Evolutionary conservation across 2,888 invertebrate species (phyloP), one percentile per base, ranked within the genome.

Genomic region (Deilephila porcellus): DNA sequence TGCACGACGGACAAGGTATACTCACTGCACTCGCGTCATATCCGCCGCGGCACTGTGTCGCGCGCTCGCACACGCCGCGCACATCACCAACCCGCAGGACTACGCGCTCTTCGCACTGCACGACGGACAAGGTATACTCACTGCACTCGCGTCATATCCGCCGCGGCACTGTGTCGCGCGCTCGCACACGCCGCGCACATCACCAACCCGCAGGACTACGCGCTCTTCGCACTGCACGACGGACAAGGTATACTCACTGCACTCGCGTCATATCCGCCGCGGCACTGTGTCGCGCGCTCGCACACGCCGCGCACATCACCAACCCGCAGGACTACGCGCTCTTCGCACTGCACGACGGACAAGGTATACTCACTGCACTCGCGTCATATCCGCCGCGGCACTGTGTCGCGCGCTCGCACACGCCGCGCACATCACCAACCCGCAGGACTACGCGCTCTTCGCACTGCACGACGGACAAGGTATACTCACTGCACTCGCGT

Each of bases 311-410:
- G 74, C 97, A 98, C 85, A 98, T 99, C 81, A 99, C 99, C 74
- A 99, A 99, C 93, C 98, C 99, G 25, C 98, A 99, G 91, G 99
- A 99, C 91, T 99, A 98, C 88, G 98, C 98, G 73, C 96, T 99
- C 73, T 99, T 98, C 87, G 97, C 98, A 78, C 94, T 99, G 75
- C 97, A 98, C 74, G 97, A 98, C 86, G 98, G 98, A 81, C 97
- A 98, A 62, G 62, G 32, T 62, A 62, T 29, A 98, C 45, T 45
- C 45, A 45, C 45, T 45, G 11, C 45, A 45, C 45, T 45, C 45
- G 45, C 45, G 45, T 45, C 45, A 45, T 11, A 45, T 45, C 45
- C 45, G 45, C 0, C 96, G 97, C 72, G 99, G 99, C 92, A 45
- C 97, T 99, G 73, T 98, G 99, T 93, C 97, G 98, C 71, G 98